Conservation (phyloP, 2,797 vertebrate species). For the Pseudochirops corinnae region DNA sequence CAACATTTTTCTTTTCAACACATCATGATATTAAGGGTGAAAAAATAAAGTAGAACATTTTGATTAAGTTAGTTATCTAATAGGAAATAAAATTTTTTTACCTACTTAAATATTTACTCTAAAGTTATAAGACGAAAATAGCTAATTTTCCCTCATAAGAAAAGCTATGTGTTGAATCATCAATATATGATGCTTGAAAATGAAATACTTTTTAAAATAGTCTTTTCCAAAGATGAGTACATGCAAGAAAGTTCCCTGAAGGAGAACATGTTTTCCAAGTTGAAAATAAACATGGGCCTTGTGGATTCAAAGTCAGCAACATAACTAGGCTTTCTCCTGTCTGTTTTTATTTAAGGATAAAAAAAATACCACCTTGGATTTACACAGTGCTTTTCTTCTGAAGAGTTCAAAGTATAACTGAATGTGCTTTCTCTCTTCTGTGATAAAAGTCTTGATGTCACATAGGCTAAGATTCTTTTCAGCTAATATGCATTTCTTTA, state of each 20-base stretch:
- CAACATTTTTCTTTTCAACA: conserved; percentile 58
- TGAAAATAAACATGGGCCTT: conserved; percentile 56
- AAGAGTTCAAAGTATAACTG: neutral
- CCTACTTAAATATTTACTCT: conserved; percentile 17
- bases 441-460: neutral
- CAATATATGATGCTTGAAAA: neutral
- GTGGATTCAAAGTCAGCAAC: conserved; percentile 30
- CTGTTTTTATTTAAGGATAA: conserved; percentile 54
- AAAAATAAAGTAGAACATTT: conserved; percentile 66
- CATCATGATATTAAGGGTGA: conserved; percentile 59
- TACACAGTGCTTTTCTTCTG: neutral
- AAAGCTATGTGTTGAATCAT: conserved; percentile 34
- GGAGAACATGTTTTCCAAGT: conserved; percentile 51
- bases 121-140: conserved; percentile 10
- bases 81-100: conserved; percentile 56
- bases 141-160: conserved; percentile 28
- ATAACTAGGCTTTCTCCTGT: conserved; percentile 47
- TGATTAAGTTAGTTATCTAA: conserved; percentile 67
- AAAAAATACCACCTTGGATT: conserved; percentile 7
- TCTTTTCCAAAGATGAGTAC: conserved; percentile 7
- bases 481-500: neutral
- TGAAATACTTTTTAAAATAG: conserved; percentile 42
- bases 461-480: neutral
- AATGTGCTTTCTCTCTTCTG: neutral
- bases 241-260: conserved; percentile 32